phyloP scores from a whole-genome alignment of 2,797 vertebrate genomes.

The Xenentodon cancila region DNA sequence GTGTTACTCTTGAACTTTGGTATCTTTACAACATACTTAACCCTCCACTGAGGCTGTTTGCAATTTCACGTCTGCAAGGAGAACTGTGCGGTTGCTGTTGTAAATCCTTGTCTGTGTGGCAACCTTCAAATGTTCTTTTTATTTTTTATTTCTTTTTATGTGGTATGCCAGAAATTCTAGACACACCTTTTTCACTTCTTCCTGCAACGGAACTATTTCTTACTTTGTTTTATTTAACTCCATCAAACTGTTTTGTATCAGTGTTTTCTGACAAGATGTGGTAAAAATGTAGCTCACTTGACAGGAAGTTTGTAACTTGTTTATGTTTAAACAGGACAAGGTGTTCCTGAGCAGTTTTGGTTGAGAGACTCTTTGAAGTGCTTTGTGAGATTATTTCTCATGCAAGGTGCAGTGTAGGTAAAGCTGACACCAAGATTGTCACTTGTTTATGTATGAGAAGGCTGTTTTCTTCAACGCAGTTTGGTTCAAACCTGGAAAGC shows the following conservation, averaged over 20 bases:
- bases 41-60: constrained; percentile 40
- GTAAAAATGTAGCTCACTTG: constrained; percentile 7
- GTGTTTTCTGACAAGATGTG: constrained; percentile 1
- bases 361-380: constrained; percentile 20
- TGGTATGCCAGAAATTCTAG: constrained; percentile 11
- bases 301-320: constrained; percentile 14
- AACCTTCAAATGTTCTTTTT: constrained; percentile 29
- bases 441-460: constrained; percentile 14
- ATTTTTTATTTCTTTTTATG: neutral
- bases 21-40: constrained; percentile 63
- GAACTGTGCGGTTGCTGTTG: constrained; percentile 27
- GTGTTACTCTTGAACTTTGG: constrained; percentile 50
- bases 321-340: constrained; percentile 21
- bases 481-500: constrained; percentile 53
- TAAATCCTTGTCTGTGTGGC: constrained; percentile 15
- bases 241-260: neutral
- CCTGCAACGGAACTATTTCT: constrained; percentile 4
- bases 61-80: constrained; percentile 30
- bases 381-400: constrained; percentile 30
- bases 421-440: constrained; percentile 33
- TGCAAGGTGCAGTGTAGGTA: constrained; percentile 31
- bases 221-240: neutral
- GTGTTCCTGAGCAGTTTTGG: constrained; percentile 15
- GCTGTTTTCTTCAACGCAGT: constrained; percentile 29
- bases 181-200: constrained; percentile 12